Conservation (phyloP, 2,888 invertebrate genomes). For the Sarcophaga carnaria region DNA sequence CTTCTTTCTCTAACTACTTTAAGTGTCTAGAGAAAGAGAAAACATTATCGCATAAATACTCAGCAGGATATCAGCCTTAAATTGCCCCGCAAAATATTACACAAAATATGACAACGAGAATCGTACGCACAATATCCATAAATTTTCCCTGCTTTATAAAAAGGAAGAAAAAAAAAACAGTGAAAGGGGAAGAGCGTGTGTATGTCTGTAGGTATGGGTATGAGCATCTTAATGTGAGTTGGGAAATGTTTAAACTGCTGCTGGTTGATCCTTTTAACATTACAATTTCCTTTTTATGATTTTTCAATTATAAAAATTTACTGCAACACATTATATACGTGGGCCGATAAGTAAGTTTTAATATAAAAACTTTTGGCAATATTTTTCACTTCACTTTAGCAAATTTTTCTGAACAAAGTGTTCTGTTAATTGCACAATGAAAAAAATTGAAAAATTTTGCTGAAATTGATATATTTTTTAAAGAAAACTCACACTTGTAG, state of each 20-base stretch:
- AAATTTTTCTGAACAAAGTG: too few relatives aligned
- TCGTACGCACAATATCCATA: conserved; percentile 4
- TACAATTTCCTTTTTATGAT: conserved; percentile 75
- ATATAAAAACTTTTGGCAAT: too few relatives aligned
- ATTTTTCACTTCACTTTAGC: too few relatives aligned
- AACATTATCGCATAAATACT: conserved; percentile 78
- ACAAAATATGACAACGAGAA: conserved; percentile 60
- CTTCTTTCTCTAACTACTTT: background rate
- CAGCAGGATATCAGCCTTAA: conserved; percentile 81
- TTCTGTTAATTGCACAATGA: too few relatives aligned
- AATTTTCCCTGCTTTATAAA: too few relatives aligned
- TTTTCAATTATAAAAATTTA: conserved; percentile 80
- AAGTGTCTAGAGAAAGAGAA: conserved; percentile 46
- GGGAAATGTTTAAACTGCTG: conserved; percentile 66
- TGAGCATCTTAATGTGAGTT: conserved; percentile 31
- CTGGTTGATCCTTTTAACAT: conserved; percentile 65
- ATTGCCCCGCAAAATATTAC: conserved; percentile 78
- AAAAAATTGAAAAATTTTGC: too few relatives aligned
- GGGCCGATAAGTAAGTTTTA: background rate
- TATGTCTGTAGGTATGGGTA: background rate
- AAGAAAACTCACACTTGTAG: too few relatives aligned
- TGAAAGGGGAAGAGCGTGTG: background rate
- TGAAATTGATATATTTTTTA: too few relatives aligned
- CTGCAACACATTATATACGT: conserved; percentile 52
- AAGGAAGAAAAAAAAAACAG: too few relatives aligned